Conservation (phyloP, 2,797 vertebrate species). For the Botia kubotai region DNA sequence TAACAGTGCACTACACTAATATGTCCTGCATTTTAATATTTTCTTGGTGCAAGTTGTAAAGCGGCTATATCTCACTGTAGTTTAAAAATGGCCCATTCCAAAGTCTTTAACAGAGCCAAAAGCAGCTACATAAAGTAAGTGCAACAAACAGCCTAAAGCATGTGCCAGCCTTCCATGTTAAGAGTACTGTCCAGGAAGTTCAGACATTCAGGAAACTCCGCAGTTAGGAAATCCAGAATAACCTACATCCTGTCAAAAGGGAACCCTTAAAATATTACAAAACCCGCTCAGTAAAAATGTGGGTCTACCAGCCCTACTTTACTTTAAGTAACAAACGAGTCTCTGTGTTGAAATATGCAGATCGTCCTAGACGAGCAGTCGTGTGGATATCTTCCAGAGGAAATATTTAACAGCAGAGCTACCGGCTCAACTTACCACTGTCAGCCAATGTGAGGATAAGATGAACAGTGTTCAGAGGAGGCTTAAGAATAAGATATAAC, state of each 20-base stretch:
- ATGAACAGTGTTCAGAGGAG: constrained; percentile 15
- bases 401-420: constrained; percentile 32
- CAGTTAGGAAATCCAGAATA: constrained; percentile 58
- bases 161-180: constrained; percentile 6
- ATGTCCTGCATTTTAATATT: constrained; percentile 29
- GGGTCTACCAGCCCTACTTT: constrained; percentile 1
- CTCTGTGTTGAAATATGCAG: constrained; percentile 31
- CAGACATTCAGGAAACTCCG: constrained; percentile 58
- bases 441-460: constrained; percentile 21
- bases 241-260: constrained; percentile 60
- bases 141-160: constrained; percentile 19
- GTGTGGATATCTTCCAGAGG: constrained; percentile 9
- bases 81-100: constrained; percentile 11
- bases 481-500: neutral
- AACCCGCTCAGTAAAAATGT: constrained; percentile 15
- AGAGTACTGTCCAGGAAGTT: constrained; percentile 40
- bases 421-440: constrained; percentile 16
- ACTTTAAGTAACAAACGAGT: constrained; percentile 40
- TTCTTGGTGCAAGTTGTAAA: constrained; percentile 21
- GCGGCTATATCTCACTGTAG: neutral
- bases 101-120: constrained; percentile 26
- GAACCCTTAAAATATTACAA: constrained; percentile 42
- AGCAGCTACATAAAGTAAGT: constrained; percentile 19
- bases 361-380: constrained; percentile 31
- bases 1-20: constrained; percentile 12